Evolutionary conservation across 1,140 invertebrate species (phyloP).

Genomic region (Lucilia cuprina): DNA sequence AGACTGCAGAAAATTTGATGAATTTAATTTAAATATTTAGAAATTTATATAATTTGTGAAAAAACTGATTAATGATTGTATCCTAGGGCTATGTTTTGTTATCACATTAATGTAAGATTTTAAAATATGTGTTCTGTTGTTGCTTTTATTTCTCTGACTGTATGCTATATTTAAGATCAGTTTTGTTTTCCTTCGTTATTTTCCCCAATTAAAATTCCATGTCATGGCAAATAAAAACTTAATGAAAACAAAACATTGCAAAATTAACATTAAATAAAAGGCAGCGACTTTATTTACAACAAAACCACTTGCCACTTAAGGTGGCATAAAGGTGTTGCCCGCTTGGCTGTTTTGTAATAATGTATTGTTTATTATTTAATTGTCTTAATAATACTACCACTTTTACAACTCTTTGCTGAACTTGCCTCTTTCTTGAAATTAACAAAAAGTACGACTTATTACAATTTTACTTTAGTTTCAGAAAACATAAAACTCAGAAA

Average conservation of each 20-base stretch:
- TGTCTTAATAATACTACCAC: neutral
- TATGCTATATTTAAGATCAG: neutral
- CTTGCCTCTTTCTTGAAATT: no score
- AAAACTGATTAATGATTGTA: no score
- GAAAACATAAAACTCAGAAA: neutral
- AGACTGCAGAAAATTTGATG: no score
- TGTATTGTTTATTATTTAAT: neutral
- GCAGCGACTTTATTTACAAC: neutral
- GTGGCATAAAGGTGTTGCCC: slow-evolving; percentile 10
- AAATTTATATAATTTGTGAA: no score
- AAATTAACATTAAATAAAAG: neutral
- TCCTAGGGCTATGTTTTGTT: no score
- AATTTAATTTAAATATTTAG: no score
- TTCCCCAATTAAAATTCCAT: slow-evolving; percentile 3
- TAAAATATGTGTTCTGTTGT: no score
- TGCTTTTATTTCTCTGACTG: neutral
- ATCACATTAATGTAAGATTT: no score
- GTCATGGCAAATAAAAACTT: neutral
- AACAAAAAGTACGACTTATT: neutral
- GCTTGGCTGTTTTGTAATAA: neutral
- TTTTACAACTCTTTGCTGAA: neutral
- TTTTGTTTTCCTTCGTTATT: neutral
- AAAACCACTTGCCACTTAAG: slow-evolving; percentile 1
- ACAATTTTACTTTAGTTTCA: neutral
- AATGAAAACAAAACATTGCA: neutral